A percentile compares a stretch with the other conserved stretches of the same genome.
Evolutionary conservation across 2,113 vertebrate genomes (phyloP).

Genomic region (Callopanchax toddi): DNA sequence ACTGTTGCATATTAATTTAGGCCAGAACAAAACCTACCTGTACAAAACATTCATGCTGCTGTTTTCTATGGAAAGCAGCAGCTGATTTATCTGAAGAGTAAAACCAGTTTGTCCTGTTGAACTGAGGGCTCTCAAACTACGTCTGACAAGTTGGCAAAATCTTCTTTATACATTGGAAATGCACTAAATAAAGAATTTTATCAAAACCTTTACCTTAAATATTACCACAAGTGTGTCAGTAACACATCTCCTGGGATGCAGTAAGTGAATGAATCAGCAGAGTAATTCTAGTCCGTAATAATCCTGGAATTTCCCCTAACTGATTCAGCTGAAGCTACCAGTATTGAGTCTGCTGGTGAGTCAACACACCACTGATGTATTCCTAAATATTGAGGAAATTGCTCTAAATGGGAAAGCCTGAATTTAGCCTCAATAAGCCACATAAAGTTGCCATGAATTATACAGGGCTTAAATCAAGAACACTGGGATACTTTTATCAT

Average conservation of each 20-base stretch:
- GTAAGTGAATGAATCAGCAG: conserved; percentile 50
- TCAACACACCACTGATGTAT: conserved; percentile 51
- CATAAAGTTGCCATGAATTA: neutral
- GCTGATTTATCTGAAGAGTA: conserved; percentile 1
- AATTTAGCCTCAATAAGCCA: conserved; percentile 14
- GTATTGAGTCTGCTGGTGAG: conserved; percentile 60
- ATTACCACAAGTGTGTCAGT: conserved; percentile 16
- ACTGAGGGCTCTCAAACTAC: neutral
- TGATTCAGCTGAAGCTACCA: conserved; percentile 70
- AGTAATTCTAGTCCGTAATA: conserved; percentile 57
- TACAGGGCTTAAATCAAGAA: neutral
- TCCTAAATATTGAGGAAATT: conserved; percentile 46
- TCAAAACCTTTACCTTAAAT: no score
- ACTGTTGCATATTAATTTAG: conserved; percentile 7
- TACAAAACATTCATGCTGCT: conserved; percentile 2
- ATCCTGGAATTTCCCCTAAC: conserved; percentile 74
- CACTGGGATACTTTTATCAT: neutral
- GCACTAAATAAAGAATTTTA: no score
- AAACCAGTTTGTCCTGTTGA: conserved; percentile 46
- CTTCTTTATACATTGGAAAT: no score
- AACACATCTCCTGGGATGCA: conserved; percentile 41
- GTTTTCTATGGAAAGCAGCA: conserved; percentile 15
- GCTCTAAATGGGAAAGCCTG: conserved; percentile 24
- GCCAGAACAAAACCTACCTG: neutral
- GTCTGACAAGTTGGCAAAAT: neutral